Conservation (phyloP, 2,113 vertebrate genomes). For the Emydura subglobosa region DNA sequence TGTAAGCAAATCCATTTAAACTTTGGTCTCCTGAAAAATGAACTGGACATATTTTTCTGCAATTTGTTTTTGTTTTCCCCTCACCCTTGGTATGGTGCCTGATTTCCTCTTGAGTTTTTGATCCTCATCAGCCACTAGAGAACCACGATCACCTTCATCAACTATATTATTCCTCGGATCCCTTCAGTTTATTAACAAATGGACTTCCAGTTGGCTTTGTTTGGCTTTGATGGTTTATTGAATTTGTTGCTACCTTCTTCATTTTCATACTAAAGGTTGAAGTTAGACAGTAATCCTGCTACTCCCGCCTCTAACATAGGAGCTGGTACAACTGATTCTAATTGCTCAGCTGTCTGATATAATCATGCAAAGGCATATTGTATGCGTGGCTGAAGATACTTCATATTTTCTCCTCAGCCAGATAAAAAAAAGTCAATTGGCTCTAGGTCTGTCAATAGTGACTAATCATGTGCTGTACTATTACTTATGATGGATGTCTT, state of each 20-base stretch:
- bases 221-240: slow-evolving; percentile 48
- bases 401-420: slow-evolving; percentile 47
- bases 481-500: slow-evolving; percentile 74
- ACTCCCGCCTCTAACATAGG: slow-evolving; percentile 44
- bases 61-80: background rate
- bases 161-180: background rate
- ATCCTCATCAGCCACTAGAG: background rate
- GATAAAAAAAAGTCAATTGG: slow-evolving; percentile 43
- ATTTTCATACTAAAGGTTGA: slow-evolving; percentile 68
- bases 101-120: background rate
- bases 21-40: background rate
- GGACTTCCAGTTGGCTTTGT: slow-evolving; percentile 50
- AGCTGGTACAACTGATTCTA: slow-evolving; percentile 22
- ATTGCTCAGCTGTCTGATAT: slow-evolving; percentile 64
- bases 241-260: slow-evolving; percentile 58
- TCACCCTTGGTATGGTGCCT: background rate
- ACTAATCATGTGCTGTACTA: slow-evolving; percentile 71
- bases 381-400: slow-evolving; percentile 34
- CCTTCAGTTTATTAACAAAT: background rate
- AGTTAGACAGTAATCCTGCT: slow-evolving; percentile 43
- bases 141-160: background rate
- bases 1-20: background rate
- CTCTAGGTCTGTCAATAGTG: slow-evolving; percentile 69
- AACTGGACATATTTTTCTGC: background rate
- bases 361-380: slow-evolving; percentile 16